These are phyloP conservation scores for Collichthys lucidus DNA, from an alignment of 2,113 vertebrate genomes.

Conservation along the genomic window DNA sequence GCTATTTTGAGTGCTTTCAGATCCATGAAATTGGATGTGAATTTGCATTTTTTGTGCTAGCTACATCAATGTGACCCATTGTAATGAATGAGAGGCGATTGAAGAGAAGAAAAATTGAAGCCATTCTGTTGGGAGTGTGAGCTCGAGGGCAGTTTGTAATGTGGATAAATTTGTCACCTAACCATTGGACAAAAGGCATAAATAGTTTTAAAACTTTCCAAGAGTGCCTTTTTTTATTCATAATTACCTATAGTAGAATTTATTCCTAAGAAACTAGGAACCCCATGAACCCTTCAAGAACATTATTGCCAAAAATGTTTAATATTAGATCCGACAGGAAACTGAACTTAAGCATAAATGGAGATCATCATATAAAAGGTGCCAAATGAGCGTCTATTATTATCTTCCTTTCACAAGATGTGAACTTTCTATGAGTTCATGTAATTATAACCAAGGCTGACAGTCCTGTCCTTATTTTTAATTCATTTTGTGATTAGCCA, in stretches of 20 bases:
- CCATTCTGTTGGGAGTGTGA: slow-evolving; percentile 47
- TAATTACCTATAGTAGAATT: neutral
- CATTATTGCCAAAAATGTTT: neutral
- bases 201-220: slow-evolving; percentile 21
- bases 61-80: slow-evolving; percentile 71
- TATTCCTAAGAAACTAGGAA: neutral
- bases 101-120: slow-evolving; percentile 46
- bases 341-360: neutral
- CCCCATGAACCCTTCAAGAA: neutral
- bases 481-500: neutral
- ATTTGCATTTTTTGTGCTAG: slow-evolving; percentile 77
- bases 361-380: neutral
- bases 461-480: neutral
- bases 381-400: neutral
- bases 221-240: neutral
- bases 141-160: slow-evolving; percentile 39
- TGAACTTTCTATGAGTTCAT: neutral
- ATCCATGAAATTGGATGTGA: slow-evolving; percentile 82
- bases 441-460: neutral
- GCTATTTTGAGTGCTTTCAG: slow-evolving; percentile 80
- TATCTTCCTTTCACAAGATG: neutral
- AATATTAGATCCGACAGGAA: neutral
- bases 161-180: slow-evolving; percentile 36
- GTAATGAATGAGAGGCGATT: slow-evolving; percentile 70
- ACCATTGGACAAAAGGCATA: slow-evolving; percentile 22